Evolutionary conservation across 2,113 vertebrate species (phyloP), one percentile per base, ranked within the genome.

Genomic region (Kryptolebias marmoratus): DNA sequence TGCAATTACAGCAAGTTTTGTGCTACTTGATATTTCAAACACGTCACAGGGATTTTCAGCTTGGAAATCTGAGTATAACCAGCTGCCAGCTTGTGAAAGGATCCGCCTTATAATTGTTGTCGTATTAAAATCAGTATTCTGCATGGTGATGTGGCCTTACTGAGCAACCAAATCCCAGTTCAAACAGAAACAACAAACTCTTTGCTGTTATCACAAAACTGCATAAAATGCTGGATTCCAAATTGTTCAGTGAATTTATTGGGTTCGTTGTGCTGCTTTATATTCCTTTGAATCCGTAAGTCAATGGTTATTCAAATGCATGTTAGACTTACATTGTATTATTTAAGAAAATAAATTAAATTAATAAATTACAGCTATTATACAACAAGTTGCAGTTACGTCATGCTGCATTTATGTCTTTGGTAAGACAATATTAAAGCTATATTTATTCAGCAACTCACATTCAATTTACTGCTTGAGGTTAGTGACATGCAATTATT

Each of bases 291-390:
- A 55, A 39, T 68, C 60, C 61, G 55, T 52, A n/a, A 18, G 71
- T 22, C 22, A 22, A 22, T 22, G 22, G 75, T 73, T 5, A 18
- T 49, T 18, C 18, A 49, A 16, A 49, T 1, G 14, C 14, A 11
- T 49, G 5, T 14, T 49, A 18, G 6, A 49, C 48, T 22, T 22
- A 36, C 36, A 36, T 7, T 36, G 36, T 36, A 22, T 50, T 50
- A 68, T 87, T 56, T 44, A 56, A 52, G 71, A 75, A 48, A 82
- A 90, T 91, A 71, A 76, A 22, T 22, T 22, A 22, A 84, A 89
- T 92, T 75, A 87, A 89, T 88, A 86, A 87, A 87, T 65, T n/a
- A 70, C 80, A 28, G 73, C 72, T 89, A 85, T 91, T 89, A 87
- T 78, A 85, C 56, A 89, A 81, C 57, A 82, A 57, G 81, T 77